These are phyloP conservation scores for Crossaster papposus DNA, from an alignment of 53 echinoderm and acorn worm species.

Conservation along the genomic window DNA sequence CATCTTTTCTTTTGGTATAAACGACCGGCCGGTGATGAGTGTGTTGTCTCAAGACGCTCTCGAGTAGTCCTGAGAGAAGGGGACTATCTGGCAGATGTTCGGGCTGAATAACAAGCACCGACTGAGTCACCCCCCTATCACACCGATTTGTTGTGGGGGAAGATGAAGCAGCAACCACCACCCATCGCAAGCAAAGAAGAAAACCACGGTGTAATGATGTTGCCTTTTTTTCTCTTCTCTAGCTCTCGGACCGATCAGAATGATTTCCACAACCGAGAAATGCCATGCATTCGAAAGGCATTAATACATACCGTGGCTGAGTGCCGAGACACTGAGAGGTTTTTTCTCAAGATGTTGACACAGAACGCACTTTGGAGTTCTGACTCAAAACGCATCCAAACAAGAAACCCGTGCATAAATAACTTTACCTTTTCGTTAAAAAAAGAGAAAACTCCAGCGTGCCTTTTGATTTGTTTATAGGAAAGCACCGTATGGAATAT, in stretches of 20 bases:
- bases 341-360: constrained; percentile 43
- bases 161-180: not conserved
- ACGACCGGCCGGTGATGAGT: constrained; percentile 33
- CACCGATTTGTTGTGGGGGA: not conserved
- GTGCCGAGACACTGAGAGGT: constrained; percentile 26
- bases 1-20: constrained; percentile 34
- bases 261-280: constrained; percentile 36
- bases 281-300: not conserved
- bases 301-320: not conserved
- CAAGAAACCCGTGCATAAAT: not conserved
- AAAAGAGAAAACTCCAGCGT: not conserved
- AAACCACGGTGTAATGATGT: not conserved
- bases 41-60: constrained; percentile 60
- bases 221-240: not conserved
- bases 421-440: not conserved
- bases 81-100: constrained; percentile 51
- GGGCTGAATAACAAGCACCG: constrained; percentile 36
- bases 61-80: constrained; percentile 18
- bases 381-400: not conserved
- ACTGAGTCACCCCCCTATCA: constrained; percentile 38
- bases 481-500: too few species aligned
- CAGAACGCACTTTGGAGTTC: constrained; percentile 36
- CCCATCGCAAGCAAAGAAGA: not conserved
- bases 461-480: not conserved
- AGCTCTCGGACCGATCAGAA: not conserved